These are phyloP conservation scores for Pinctada fucata DNA, from an alignment of 2,888 invertebrate species.

Conservation along the genomic window DNA sequence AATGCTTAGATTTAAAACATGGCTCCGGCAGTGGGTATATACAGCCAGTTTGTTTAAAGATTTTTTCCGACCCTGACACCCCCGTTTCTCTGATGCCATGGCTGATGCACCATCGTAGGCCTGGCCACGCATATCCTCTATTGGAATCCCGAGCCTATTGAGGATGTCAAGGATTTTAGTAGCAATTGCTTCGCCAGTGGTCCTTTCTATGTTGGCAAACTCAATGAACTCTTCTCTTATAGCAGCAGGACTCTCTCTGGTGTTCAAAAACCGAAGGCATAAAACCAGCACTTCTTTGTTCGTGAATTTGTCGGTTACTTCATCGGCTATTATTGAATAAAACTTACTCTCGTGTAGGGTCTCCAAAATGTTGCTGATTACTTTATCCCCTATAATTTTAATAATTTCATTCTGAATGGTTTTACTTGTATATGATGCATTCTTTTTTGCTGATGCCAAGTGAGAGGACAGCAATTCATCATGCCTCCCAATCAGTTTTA, in stretches of 20 bases:
- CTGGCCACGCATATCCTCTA: background rate
- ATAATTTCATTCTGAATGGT: constrained; percentile 6
- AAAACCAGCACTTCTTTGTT: constrained; percentile 20
- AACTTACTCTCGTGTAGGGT: background rate
- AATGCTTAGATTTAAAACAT: constrained; percentile 10
- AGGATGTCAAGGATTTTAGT: constrained; percentile 5
- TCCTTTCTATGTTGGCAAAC: constrained; percentile 1
- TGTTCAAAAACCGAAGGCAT: constrained; percentile 17
- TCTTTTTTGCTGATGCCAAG: constrained; percentile 1
- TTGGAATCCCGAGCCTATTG: background rate
- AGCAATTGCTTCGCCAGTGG: constrained; percentile 7
- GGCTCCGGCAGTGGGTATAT: constrained; percentile 1
- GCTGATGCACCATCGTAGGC: background rate
- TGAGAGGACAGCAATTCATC: background rate
- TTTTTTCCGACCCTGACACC: constrained; percentile 11
- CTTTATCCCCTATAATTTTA: background rate
- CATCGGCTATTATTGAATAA: constrained; percentile 18
- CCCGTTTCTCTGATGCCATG: constrained; percentile 13
- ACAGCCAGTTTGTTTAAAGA: background rate
- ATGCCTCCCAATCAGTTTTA: constrained; percentile 1
- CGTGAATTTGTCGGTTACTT: constrained; percentile 20
- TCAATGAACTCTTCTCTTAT: constrained; percentile 2
- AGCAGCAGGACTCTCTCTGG: constrained; percentile 5
- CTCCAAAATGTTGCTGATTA: constrained; percentile 9
- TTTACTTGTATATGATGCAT: constrained; percentile 13